phyloP scores from a whole-genome alignment of 2,888 invertebrate species.

The Stomorhina lunata region DNA sequence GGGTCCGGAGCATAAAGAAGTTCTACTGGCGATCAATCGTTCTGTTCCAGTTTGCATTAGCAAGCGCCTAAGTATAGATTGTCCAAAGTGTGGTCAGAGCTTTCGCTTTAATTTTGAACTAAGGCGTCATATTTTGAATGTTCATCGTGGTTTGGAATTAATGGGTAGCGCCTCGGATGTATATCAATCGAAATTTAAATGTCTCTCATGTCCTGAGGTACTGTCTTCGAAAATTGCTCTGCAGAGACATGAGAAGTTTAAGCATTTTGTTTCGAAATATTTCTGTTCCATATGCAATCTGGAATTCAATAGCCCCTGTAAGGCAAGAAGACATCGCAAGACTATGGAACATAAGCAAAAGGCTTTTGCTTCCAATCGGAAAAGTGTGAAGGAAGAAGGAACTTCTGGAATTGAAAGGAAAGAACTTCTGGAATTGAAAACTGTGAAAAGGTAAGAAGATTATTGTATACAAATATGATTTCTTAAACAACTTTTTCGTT shows the following conservation, averaged over 20 bases:
- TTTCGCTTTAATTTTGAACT: constrained; percentile 90
- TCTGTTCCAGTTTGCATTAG: constrained; percentile 90
- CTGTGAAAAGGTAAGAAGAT: constrained; percentile 15
- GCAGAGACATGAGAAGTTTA: constrained; percentile 84
- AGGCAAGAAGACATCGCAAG: constrained; percentile 85
- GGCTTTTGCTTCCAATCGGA: background rate
- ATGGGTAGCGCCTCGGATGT: constrained; percentile 83
- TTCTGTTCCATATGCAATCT: constrained; percentile 86
- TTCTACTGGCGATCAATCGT: constrained; percentile 87
- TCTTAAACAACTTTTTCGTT: background rate
- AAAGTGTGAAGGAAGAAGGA: background rate
- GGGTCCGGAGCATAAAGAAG: constrained; percentile 85
- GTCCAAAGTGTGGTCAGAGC: constrained; percentile 84
- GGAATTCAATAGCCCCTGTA: constrained; percentile 83
- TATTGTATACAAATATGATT: background rate
- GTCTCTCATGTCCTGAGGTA: constrained; percentile 82
- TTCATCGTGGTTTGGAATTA: constrained; percentile 82
- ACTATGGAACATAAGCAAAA: constrained; percentile 81
- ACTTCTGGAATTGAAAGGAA: background rate
- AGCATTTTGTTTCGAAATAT: constrained; percentile 83
- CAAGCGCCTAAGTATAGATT: constrained; percentile 84
- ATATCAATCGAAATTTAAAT: constrained; percentile 84
- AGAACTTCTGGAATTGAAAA: background rate
- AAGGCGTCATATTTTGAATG: constrained; percentile 80
- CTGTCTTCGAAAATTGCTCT: constrained; percentile 84